Conservation (phyloP, 1,140 invertebrate genomes). For the Macrostomum lignano region DNA sequence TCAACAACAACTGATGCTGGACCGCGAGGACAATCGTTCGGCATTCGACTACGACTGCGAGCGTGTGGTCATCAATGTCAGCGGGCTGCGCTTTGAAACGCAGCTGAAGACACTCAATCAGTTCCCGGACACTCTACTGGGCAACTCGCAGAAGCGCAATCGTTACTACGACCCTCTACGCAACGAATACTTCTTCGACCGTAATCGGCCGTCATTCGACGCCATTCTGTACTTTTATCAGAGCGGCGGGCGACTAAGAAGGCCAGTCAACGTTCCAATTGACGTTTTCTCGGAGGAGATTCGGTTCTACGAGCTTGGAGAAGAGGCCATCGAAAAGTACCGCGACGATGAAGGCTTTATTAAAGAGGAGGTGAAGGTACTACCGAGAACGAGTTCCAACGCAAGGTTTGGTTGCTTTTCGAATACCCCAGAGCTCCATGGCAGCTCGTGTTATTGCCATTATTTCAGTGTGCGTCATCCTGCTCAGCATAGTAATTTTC, state of each 20-base stretch:
- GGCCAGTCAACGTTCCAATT: slow-evolving; percentile 85
- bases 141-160: slow-evolving; percentile 53
- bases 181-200: slow-evolving; percentile 98
- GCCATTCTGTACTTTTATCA: slow-evolving; percentile 97
- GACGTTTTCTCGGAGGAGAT: slow-evolving; percentile 27
- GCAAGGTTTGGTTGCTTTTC: slow-evolving; percentile 79
- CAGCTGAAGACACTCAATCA: slow-evolving; percentile 49
- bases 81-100: slow-evolving; percentile 88
- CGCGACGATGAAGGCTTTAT: slow-evolving; percentile 4
- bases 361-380: slow-evolving; percentile 4
- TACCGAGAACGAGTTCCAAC: slow-evolving; percentile 50
- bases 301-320: slow-evolving; percentile 22
- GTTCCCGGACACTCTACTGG: slow-evolving; percentile 67
- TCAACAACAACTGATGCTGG: too few relatives aligned
- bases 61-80: slow-evolving; percentile 19
- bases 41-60: too few relatives aligned
- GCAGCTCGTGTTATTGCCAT: slow-evolving; percentile 90
- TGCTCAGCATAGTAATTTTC: slow-evolving; percentile 91
- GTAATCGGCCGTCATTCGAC: slow-evolving; percentile 59
- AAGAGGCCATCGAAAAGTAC: slow-evolving; percentile 13
- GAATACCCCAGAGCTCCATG: slow-evolving; percentile 95
- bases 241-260: slow-evolving; percentile 68
- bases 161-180: slow-evolving; percentile 69
- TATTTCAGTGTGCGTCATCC: slow-evolving; percentile 90
- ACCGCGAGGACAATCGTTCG: too few relatives aligned